Evolutionary conservation across 2,888 invertebrate genomes (phyloP).

Genomic region (Acleris laterana): DNA sequence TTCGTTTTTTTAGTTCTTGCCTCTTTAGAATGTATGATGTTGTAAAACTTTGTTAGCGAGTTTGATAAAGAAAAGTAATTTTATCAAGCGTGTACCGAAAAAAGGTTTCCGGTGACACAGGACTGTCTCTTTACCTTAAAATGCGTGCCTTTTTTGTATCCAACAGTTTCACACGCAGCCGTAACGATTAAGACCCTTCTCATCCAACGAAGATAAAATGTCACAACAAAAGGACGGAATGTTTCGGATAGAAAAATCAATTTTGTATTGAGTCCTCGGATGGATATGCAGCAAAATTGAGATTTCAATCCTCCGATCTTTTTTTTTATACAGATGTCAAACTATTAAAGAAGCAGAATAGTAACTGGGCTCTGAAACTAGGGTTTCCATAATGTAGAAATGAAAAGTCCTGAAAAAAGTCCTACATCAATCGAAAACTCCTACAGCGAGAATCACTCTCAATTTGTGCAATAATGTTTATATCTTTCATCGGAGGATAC

Average conservation of each 20-base stretch:
- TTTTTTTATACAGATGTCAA: too few relatives aligned
- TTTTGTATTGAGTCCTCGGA: slow-evolving; percentile 8
- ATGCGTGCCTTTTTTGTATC: slow-evolving; percentile 12
- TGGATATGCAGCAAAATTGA: background rate
- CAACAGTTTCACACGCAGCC: slow-evolving; percentile 1
- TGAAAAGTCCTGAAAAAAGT: too few relatives aligned
- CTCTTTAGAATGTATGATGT: slow-evolving; percentile 24
- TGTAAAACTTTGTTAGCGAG: slow-evolving; percentile 22
- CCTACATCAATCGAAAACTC: too few relatives aligned
- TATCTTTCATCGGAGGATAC: too few relatives aligned
- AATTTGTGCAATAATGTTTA: too few relatives aligned
- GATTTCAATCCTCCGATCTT: too few relatives aligned
- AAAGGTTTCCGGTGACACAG: too few relatives aligned
- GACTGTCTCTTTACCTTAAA: background rate
- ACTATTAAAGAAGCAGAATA: too few relatives aligned
- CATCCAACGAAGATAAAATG: slow-evolving; percentile 24
- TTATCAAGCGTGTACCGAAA: background rate
- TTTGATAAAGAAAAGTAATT: background rate
- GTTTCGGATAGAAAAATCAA: slow-evolving; percentile 19
- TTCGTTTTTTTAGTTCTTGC: slow-evolving; percentile 9
- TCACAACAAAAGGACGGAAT: slow-evolving; percentile 24
- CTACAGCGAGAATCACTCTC: too few relatives aligned
- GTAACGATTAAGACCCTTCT: slow-evolving; percentile 19
- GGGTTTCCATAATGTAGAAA: too few relatives aligned
- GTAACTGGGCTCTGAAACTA: too few relatives aligned